Conservation (phyloP, 2,113 vertebrate genomes). For the Halcyon malimbica region DNA sequence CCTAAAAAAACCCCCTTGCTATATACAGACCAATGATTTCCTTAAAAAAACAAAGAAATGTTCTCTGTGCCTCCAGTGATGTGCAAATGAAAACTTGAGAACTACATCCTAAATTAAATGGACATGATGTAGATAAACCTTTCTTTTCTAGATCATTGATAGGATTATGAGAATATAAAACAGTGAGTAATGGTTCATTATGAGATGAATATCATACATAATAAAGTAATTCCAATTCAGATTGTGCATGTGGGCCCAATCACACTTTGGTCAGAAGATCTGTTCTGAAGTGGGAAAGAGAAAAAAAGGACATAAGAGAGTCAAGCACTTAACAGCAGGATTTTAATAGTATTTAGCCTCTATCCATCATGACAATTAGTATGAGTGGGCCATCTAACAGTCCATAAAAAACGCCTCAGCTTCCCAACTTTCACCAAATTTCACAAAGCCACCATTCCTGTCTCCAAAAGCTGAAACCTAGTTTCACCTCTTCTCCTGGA, state of each 20-base stretch:
- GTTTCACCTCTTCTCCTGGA: not conserved
- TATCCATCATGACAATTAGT: not conserved
- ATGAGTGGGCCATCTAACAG: not conserved
- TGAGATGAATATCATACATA: conserved; percentile 30
- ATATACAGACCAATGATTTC: not conserved
- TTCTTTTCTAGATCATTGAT: conserved; percentile 55
- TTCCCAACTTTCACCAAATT: not conserved
- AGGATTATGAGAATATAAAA: conserved; percentile 52
- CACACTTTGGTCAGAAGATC: conserved; percentile 39
- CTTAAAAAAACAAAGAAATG: conserved; percentile 23
- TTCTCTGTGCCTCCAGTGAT: not conserved
- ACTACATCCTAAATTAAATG: not conserved
- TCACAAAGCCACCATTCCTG: not conserved
- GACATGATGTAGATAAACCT: conserved; percentile 34
- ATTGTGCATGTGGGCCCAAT: conserved; percentile 56
- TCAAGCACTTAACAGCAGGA: not conserved
- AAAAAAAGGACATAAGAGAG: not conserved
- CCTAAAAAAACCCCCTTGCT: not conserved
- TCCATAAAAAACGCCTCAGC: not conserved
- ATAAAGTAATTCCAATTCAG: conserved; percentile 57
- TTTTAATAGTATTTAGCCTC: conserved; percentile 7
- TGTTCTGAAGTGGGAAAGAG: not conserved
- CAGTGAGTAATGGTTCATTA: conserved; percentile 51
- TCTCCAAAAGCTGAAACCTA: not conserved
- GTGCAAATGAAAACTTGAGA: conserved; percentile 17